These are phyloP conservation scores for Guaruba guarouba DNA, from an alignment of 2,113 vertebrate genomes.

Conservation along the genomic window DNA sequence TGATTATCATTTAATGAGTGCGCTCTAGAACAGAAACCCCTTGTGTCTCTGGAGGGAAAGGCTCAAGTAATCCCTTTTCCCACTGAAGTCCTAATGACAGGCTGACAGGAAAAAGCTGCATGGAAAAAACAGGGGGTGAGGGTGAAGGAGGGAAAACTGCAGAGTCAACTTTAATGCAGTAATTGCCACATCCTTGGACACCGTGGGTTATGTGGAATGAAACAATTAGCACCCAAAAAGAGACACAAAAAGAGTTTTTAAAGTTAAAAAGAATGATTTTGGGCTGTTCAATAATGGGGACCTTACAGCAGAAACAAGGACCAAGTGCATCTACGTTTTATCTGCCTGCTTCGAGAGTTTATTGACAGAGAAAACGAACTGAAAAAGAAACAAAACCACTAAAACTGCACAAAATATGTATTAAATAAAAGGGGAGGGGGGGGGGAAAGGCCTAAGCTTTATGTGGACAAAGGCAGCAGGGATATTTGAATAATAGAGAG, in stretches of 20 bases:
- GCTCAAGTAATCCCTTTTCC: slow-evolving; percentile 34
- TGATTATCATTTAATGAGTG: slow-evolving; percentile 66
- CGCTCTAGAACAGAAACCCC: slow-evolving; percentile 54
- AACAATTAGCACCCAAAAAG: not conserved
- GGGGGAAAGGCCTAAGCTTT: not conserved
- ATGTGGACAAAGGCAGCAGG: slow-evolving; percentile 75
- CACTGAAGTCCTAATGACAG: slow-evolving; percentile 33
- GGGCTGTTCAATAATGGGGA: not conserved
- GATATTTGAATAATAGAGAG: slow-evolving; percentile 92
- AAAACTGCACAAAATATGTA: not conserved
- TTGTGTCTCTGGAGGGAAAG: slow-evolving; percentile 64
- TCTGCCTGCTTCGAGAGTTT: not conserved
- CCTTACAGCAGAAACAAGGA: not conserved
- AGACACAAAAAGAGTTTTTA: not conserved
- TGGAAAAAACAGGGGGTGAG: not conserved
- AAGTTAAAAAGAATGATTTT: not conserved
- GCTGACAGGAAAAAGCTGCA: slow-evolving; percentile 26
- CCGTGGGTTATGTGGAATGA: not conserved
- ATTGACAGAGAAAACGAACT: not conserved
- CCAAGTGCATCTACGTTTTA: not conserved
- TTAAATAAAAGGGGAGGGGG: not conserved
- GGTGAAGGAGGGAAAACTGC: not conserved
- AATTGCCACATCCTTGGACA: slow-evolving; percentile 34
- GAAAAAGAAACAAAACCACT: not conserved
- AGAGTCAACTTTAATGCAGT: slow-evolving; percentile 24